Conservation (phyloP, 2,113 vertebrate genomes). For the Scatophagus argus region DNA sequence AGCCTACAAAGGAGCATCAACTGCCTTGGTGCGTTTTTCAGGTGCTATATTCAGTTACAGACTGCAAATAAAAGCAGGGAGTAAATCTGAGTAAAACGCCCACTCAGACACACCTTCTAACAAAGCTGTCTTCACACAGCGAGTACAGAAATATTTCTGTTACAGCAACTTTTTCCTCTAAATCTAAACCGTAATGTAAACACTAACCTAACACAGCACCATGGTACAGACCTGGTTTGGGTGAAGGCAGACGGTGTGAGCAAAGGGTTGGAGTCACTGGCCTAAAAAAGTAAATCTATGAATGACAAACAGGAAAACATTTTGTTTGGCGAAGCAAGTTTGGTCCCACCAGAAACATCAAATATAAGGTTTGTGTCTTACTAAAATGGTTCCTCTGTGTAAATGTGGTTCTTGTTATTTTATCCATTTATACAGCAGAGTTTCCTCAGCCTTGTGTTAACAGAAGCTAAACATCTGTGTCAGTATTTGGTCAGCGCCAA, state of each 20-base stretch:
- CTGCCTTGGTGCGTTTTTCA: background rate
- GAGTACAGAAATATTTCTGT: conserved; percentile 3
- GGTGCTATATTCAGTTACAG: background rate
- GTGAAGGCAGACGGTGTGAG: background rate
- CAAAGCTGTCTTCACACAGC: background rate
- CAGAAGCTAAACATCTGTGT: conserved; percentile 31
- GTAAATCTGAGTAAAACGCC: background rate
- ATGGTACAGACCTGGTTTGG: background rate
- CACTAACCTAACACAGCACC: background rate
- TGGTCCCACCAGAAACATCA: background rate
- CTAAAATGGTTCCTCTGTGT: conserved; percentile 34
- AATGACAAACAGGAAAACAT: conserved; percentile 20
- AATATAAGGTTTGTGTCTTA: conserved; percentile 19
- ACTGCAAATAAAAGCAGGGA: background rate
- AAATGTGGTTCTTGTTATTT: conserved; percentile 29
- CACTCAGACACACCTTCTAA: background rate
- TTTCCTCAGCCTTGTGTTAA: conserved; percentile 21
- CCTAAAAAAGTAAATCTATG: background rate
- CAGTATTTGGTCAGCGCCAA: conserved; percentile 32
- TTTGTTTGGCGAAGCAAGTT: background rate
- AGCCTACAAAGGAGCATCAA: background rate
- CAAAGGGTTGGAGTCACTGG: background rate
- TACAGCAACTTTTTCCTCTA: background rate
- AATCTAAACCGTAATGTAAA: background rate
- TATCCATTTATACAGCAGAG: conserved; percentile 5